Conservation (phyloP, 2,797 vertebrate genomes). For the Galago senegalensis region DNA sequence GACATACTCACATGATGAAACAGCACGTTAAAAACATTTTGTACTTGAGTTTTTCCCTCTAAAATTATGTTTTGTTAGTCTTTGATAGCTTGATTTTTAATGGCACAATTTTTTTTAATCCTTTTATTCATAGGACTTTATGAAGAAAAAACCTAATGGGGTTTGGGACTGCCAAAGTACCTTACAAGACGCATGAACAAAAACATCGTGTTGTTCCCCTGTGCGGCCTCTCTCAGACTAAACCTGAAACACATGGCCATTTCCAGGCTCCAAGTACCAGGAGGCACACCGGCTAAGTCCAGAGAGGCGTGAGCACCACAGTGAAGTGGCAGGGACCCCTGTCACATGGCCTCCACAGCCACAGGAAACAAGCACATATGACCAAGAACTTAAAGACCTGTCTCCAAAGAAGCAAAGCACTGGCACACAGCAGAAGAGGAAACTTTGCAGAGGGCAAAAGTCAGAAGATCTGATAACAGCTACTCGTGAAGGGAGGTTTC, state of each 20-base stretch:
- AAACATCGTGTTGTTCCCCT: background rate
- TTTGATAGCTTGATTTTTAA: conserved; percentile 11
- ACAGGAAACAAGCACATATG: background rate
- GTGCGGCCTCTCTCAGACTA: background rate
- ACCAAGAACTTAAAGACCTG: background rate
- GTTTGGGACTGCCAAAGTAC: background rate
- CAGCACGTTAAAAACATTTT: background rate
- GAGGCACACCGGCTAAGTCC: background rate
- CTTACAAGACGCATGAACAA: background rate
- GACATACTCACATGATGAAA: background rate
- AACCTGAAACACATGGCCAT: background rate
- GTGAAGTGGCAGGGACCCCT: background rate
- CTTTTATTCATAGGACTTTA: background rate
- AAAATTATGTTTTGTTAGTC: background rate
- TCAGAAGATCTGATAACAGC: background rate
- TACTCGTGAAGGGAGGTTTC: background rate
- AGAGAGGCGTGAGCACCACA: accelerated
- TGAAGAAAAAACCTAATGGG: background rate
- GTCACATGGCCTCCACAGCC: background rate
- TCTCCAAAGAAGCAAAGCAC: background rate
- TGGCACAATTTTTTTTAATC: background rate
- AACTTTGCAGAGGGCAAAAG: background rate
- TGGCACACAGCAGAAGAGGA: background rate
- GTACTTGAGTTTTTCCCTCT: background rate
- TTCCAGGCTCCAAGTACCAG: background rate